Evolutionary conservation across 30 jellyfish, hydroid and myxozoan genomes (phyloP).

Genomic region (Nemopilema nomurai): DNA sequence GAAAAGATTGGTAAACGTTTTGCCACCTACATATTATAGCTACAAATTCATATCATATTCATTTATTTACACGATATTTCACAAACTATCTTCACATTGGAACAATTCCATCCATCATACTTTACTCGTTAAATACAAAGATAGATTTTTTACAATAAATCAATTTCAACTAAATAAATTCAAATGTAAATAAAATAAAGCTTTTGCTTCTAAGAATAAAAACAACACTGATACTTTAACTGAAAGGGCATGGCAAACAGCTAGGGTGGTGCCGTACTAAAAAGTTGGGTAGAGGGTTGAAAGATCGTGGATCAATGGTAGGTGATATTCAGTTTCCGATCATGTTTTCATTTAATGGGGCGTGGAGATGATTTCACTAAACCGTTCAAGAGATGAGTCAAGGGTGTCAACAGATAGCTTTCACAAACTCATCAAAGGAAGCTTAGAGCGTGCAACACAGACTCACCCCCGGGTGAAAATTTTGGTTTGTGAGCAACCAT

Average conservation of each 20-base stretch:
- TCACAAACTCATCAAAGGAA: too few species aligned
- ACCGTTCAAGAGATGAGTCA: not conserved
- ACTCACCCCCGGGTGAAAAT: not conserved
- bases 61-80: not conserved
- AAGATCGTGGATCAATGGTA: too few species aligned
- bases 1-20: not conserved
- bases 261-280: not conserved
- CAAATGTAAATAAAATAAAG: not conserved
- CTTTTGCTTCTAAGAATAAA: not conserved
- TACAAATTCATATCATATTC: not conserved
- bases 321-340: not conserved
- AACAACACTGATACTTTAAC: not conserved
- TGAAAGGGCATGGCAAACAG: not conserved
- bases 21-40: not conserved
- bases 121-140: not conserved
- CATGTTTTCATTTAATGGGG: not conserved
- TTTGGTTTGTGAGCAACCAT: too few species aligned
- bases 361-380: not conserved
- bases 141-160: not conserved
- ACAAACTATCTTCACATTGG: not conserved
- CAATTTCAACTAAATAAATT: not conserved
- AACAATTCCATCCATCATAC: not conserved
- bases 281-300: too few species aligned
- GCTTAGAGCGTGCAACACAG: not conserved
- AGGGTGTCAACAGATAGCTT: not conserved